Conservation (phyloP, 2,888 invertebrate genomes). For the Tenthredo livida region DNA sequence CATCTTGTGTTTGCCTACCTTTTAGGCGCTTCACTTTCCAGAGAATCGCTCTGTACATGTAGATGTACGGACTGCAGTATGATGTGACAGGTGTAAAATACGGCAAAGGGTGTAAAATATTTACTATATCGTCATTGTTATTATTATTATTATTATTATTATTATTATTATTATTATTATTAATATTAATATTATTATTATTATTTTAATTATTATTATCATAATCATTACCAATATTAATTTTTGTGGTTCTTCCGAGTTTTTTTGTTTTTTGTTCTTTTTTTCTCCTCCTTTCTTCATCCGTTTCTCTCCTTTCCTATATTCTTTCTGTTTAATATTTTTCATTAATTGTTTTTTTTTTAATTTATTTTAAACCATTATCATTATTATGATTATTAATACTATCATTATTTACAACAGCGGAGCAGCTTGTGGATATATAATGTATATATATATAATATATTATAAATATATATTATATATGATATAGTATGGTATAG, state of each 20-base stretch:
- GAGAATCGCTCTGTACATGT: too few species aligned
- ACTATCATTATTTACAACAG: not conserved
- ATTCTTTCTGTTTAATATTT: not conserved
- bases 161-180: not conserved
- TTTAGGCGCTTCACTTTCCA: too few species aligned
- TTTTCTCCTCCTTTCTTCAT: not conserved
- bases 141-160: not conserved
- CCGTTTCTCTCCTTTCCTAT: too few species aligned
- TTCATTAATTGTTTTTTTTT: not conserved
- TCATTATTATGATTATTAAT: not conserved
- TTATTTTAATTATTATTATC: not conserved
- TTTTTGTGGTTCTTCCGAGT: not conserved
- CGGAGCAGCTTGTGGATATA: not conserved
- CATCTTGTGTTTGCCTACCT: too few species aligned
- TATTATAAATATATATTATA: not conserved
- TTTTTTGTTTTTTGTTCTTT: not conserved
- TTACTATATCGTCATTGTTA: not conserved
- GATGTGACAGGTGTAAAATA: slow-evolving; percentile 37
- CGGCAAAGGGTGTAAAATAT: slow-evolving; percentile 30
- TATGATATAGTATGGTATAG: not conserved
- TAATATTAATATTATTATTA: not conserved
- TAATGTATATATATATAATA: not conserved
- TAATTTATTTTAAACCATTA: not conserved
- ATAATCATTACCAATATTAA: not conserved
- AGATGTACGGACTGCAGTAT: slow-evolving; percentile 14